Evolutionary conservation across 2,888 invertebrate species (phyloP).

Genomic region (Anarsia innoxiella): DNA sequence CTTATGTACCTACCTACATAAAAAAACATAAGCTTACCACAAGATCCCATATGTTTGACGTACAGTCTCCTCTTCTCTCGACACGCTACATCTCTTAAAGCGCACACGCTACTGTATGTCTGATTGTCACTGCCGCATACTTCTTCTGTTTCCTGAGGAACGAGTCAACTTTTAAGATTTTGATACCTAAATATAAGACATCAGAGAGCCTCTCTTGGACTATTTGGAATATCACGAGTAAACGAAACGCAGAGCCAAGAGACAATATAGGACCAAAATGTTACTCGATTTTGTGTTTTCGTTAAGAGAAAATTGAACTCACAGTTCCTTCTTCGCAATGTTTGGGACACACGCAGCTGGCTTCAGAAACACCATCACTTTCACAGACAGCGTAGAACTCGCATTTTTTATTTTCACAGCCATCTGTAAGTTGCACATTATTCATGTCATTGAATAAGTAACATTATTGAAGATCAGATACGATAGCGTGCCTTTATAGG

Average conservation of each 20-base stretch:
- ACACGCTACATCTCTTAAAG: slow-evolving; percentile 86
- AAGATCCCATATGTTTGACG: slow-evolving; percentile 88
- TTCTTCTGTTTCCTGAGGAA: slow-evolving; percentile 75
- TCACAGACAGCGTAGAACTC: slow-evolving; percentile 87
- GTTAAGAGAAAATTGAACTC: no score
- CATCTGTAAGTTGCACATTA: slow-evolving; percentile 71
- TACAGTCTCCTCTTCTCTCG: slow-evolving; percentile 80
- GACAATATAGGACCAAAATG: no score
- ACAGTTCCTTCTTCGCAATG: slow-evolving; percentile 74
- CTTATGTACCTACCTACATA: no score
- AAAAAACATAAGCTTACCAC: slow-evolving; percentile 78
- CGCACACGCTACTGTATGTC: slow-evolving; percentile 90
- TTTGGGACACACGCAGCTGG: slow-evolving; percentile 78
- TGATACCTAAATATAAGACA: no score
- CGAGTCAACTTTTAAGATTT: no score
- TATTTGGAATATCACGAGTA: background rate
- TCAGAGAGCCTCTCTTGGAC: slow-evolving; percentile 1
- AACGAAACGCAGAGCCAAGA: background rate
- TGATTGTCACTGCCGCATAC: slow-evolving; percentile 92
- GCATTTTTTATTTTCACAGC: slow-evolving; percentile 86
- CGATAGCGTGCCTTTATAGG: no score
- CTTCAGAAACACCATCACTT: slow-evolving; percentile 74
- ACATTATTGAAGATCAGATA: no score
- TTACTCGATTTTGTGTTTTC: no score
- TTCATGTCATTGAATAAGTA: no score